Base-by-base conservation (phyloP, 2,888 invertebrate species). In the Byasa hedistus region DNA sequence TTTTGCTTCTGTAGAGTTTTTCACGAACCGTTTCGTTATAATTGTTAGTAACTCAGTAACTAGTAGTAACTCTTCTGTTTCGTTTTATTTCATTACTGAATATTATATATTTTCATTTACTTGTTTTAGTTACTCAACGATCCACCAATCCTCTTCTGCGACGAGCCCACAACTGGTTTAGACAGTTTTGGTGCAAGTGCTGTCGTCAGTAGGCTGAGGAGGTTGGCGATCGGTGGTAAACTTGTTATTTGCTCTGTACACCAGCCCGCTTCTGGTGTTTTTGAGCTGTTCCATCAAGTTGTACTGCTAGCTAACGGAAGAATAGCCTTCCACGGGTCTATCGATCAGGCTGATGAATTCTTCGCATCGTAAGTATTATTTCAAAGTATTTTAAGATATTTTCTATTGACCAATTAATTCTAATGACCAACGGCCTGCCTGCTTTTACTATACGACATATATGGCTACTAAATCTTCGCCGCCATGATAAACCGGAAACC, bases 111-210 rank as follows among this genome's bases (percentile, higher is more conserved):
- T 21, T 54, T 36, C 21, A 15, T 48, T 59, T 24, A 8, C 5
- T 59, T 59, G 36, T 77, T 75, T 55, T 82, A 96, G 96, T 92
- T 98, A 15, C 90, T 98, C 64, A 97, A 96, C 63, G 96, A 98
- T 80, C 98, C 98, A 0, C 94, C 95, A 3, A 93, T 98, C 65
- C 86, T 98, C 62, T 98, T 98, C 87, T 98, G 98, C 82, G 98
- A 98, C 79, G 98, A 98, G 81, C 98, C 98, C 0, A 98, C 98
- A 0, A 97, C 97, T 0, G 98, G 98, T 0, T 85, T 98, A 63
- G 98, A 98, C 85, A 97, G 97, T 73, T 98, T 94, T 84, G 97
- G 95, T 79, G 98, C 98, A 0, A 94, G 94, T 70, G 94, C 94
- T 21, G 96, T 98, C 0, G 94, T 97, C 15, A 93, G 94, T 70